Evolutionary conservation across 2,888 invertebrate genomes (phyloP), one percentile per base, ranked within the genome.

Genomic region (Morinoia aosen): DNA sequence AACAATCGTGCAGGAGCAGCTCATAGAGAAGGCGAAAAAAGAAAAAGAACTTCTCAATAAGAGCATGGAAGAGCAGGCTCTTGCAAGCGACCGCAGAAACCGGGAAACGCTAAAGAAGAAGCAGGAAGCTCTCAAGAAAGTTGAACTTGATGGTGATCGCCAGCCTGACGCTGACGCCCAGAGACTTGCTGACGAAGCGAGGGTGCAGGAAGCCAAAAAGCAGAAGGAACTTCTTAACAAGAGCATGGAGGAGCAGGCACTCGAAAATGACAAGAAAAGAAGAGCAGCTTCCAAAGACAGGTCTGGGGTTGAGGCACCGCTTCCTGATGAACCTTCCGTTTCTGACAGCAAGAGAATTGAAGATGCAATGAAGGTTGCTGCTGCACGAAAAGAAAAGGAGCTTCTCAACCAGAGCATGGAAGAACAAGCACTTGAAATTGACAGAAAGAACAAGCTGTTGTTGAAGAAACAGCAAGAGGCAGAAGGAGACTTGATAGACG

Each of bases 31-130:
- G 61, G 95, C 64, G 14, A 58, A 56, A 16, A 95, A 56, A 64
- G 48, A 95, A 19, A 61, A 95, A 25, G 95, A 64, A 33, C 93
- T 93, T 12, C 58, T 93, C 14, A 93, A 93, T 10, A 56, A 33
- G 10, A 93, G 93, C 57, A 93, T 93, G 93, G 93, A 93, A 33
- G 93, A 57, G 57, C 93, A 93, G 48, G 93, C 93, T 93, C 19
- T 93, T 58, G 93, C 58, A 58, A 0, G 7, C 57, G 93, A 93
- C 93, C 39, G 93, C 11, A 93, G 33, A 19, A 93, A 57, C 12
- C 7, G 57, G 10, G 58, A 93, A 93, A 2, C 48, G 8, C 25
- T 57, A 0, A 19, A 56, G 12, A 56, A 93, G 58, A 93, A 93
- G 48, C 93, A 57, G 58, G 93, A 93, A 93, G 93, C 57, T 93